Evolutionary conservation across 1,140 invertebrate species (phyloP), one percentile per base, ranked within the genome.

Genomic region (Drosophila pseudoananassae): DNA sequence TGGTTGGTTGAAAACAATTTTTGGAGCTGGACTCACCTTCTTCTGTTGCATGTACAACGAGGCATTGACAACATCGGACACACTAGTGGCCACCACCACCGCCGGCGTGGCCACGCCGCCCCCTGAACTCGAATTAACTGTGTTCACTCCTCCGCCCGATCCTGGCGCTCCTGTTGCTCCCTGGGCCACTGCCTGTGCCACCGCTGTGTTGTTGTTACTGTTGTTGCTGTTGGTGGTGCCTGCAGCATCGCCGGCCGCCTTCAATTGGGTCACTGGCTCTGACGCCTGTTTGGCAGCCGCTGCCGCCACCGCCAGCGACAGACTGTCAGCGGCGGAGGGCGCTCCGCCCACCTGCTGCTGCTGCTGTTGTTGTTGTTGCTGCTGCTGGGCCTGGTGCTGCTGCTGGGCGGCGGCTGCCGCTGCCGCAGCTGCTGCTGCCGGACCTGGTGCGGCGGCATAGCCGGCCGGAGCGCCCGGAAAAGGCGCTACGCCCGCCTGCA

Each of bases 401-500:
- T 82, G 95, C 93, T 84, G 95, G 94, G 93, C 95, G 93, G 93
- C 93, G 88, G 25, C 92, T 90, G 93, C 94, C 27, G 92, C 94
- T 31, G 92, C 93, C 54, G 90, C 92, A 33, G 94, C 93, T 64
- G 95, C 95, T 47, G 94, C 95, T 85, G 95, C 95, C 81, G 94
- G 94, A 75, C 95, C 94, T 14, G 93, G 75, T 27, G 88, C 93
- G 50, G 93, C 95, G 92, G 94, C 96, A 94, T 93, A 96, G 92
- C 94, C 94, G 93, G 94, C 94, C 93, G 95, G 96, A 93, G 95
- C 96, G 91, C 94, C 94, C 77, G 94, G 93, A 93, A 95, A 97
- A 91, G 96, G 96, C 92, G 94, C 94, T 95, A 98, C 97, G 87
- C 97, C 97, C 93, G 97, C 96, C 94, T 97, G 97, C 93, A 98